Conservation (phyloP, 2,888 invertebrate genomes). For the Calephelis perditalis region DNA sequence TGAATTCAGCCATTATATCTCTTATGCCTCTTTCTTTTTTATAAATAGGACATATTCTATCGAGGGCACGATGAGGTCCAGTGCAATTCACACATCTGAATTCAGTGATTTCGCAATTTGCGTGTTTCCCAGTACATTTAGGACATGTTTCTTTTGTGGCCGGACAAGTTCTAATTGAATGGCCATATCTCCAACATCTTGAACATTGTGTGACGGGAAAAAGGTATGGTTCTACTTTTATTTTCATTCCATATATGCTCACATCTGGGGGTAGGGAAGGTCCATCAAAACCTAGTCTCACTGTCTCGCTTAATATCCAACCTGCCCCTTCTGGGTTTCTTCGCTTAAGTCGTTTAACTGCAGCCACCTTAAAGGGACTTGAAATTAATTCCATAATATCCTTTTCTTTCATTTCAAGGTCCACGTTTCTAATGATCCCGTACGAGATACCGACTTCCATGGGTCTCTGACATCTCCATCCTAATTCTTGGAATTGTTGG, state of each 20-base stretch:
- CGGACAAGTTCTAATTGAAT: no score
- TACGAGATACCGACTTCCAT: constrained; percentile 16
- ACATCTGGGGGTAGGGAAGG: constrained; percentile 14
- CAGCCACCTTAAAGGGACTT: neutral
- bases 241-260: constrained; percentile 3
- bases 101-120: no score
- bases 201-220: no score
- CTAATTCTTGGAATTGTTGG: constrained; percentile 9
- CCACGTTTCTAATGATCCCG: constrained; percentile 17
- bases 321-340: neutral
- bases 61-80: no score
- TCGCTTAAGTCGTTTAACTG: neutral
- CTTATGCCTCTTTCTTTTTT: no score
- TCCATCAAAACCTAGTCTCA: constrained; percentile 11
- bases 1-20: no score
- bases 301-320: constrained; percentile 8
- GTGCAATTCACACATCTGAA: no score
- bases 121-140: no score
- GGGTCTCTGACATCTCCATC: constrained; percentile 16
- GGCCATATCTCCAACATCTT: no score
- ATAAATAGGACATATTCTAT: no score
- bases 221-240: constrained; percentile 16
- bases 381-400: constrained; percentile 12
- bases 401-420: constrained; percentile 14
- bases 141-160: no score